Base-by-base conservation (phyloP, 92 coral and sea anemone species). In the Porites divaricata region DNA sequence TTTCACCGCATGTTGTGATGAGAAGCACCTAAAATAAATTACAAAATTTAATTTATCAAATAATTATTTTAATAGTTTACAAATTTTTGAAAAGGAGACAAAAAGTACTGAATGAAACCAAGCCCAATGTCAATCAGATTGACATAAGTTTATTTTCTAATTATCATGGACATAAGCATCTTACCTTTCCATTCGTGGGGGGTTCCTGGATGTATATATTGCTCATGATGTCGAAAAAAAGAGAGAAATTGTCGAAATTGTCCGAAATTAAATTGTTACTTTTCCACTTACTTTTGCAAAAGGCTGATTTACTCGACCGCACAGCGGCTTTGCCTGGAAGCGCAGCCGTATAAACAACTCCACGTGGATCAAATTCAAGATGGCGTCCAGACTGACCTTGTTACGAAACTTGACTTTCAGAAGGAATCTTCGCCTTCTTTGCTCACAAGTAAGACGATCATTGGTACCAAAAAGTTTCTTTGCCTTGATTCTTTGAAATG, bases 151-250 rank as follows among this genome's bases (percentile, higher is more conserved):
- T 20, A 10, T 51, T 72, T 20, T 0, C 22, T 52, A 21, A 9
- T 19, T 52, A 4, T 20, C 21, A 56, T 3, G 11, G 14, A 48
- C 12, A 52, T 1, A 51, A 9, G 19, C 50, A 49, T 49, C 90
- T 11, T 76, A 96, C 99, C 95, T 96, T 96, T 63, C 99, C 98
- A 80, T 91, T 92, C 62, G 99, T 96, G 48, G 99, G 99, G 23
- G 99, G 99, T 84, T 96, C 99, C 61, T 96, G 99, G 72, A 96
- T 96, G 86, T 96, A 96, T 58, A 96, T 96, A 70, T 96, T 96
- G 79, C 99, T 96, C 99, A 96, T 96, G 68, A 28, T 76, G 73
- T 71, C 64, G 20, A 17, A 66, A 75, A 58, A 12, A 65, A 20
- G 70, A 11, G 58, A 49, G 14, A 26, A 9, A n/a, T 41, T 62